These are phyloP conservation scores for Dendrolimus houi DNA, from an alignment of 2,888 invertebrate genomes.

Conservation along the genomic window DNA sequence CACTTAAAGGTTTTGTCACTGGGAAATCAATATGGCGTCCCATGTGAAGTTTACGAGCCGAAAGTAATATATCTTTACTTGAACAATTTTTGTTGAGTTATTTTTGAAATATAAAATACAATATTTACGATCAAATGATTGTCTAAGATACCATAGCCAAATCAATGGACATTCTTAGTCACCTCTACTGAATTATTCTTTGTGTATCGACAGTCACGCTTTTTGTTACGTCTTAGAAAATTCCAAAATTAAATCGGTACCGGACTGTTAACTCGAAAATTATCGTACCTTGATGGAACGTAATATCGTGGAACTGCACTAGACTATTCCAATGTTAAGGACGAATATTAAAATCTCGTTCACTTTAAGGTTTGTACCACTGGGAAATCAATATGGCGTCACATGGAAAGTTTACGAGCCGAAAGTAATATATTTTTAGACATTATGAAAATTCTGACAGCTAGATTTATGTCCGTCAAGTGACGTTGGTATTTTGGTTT, in stretches of 20 bases:
- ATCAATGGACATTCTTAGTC: no score
- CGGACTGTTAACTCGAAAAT: no score
- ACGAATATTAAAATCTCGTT: constrained; percentile 14
- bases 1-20: constrained; percentile 9
- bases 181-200: no score
- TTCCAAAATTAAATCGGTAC: no score
- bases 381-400: constrained; percentile 14
- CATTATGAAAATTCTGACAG: background rate
- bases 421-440: background rate
- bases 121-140: no score
- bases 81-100: no score
- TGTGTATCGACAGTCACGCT: no score
- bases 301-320: background rate
- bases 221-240: no score
- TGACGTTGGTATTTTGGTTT: no score
- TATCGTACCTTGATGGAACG: background rate
- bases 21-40: constrained; percentile 14
- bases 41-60: constrained; percentile 2
- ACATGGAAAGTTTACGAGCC: constrained; percentile 4
- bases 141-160: no score
- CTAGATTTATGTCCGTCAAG: background rate
- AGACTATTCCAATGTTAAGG: background rate
- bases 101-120: no score
- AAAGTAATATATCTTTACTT: background rate
- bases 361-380: constrained; percentile 9